A percentile compares a stretch with the other conserved stretches of the same genome.
These are phyloP conservation scores for Astur gentilis DNA, from an alignment of 2,113 vertebrate genomes.

Conservation along the genomic window DNA sequence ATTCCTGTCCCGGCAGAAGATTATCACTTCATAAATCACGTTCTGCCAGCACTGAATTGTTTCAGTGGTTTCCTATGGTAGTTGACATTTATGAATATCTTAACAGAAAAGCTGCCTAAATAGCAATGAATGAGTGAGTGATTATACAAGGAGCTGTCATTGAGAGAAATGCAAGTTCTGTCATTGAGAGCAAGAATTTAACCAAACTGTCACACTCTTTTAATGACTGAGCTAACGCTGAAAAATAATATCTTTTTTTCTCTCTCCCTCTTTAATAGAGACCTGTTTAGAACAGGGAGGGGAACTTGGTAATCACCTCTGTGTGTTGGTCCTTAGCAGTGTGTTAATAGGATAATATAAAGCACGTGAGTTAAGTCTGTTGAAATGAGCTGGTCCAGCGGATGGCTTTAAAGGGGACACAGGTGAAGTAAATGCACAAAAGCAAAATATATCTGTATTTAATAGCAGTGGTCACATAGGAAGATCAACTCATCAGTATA, in stretches of 20 bases:
- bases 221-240: neutral
- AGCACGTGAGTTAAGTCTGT: neutral
- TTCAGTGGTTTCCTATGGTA: neutral
- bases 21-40: neutral
- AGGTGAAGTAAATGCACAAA: neutral
- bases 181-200: neutral
- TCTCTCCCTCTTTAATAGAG: neutral
- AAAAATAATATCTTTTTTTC: neutral
- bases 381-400: neutral
- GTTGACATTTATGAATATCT: neutral
- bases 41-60: neutral
- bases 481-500: neutral
- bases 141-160: neutral
- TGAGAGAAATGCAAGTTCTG: neutral
- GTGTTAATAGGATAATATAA: neutral
- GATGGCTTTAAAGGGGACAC: neutral
- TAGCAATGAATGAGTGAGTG: neutral
- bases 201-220: neutral
- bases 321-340: neutral
- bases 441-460: neutral
- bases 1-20: neutral
- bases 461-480: neutral
- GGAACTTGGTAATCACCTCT: neutral
- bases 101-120: slow-evolving; percentile 9
- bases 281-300: neutral